Evolutionary conservation across 2,113 vertebrate species (phyloP).

Genomic region (Mastomys natalensis): DNA sequence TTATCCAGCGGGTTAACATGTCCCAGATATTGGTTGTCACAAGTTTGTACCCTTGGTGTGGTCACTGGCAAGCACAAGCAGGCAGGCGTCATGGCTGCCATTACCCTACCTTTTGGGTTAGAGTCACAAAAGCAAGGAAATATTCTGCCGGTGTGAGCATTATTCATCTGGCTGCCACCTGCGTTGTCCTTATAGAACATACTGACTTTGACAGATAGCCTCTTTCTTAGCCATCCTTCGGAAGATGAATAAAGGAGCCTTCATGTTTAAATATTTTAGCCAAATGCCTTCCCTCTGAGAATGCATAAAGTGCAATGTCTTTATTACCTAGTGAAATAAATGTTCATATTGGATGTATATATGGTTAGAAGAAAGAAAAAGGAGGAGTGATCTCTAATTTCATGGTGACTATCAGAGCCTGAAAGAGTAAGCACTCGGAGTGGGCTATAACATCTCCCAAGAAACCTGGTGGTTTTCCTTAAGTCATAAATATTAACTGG

Average conservation of each 20-base stretch:
- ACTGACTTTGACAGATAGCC: constrained; percentile 74
- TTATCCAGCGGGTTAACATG: constrained; percentile 49
- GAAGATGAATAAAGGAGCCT: constrained; percentile 8
- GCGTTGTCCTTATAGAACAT: constrained; percentile 46
- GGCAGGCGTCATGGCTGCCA: not conserved
- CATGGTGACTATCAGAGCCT: not conserved
- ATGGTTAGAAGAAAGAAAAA: not conserved
- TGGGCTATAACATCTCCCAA: not conserved
- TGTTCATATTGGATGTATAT: not conserved
- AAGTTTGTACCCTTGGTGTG: not conserved
- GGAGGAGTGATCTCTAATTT: not conserved
- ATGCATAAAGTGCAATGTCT: constrained; percentile 42
- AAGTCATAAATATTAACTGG: constrained; percentile 52
- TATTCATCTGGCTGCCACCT: constrained; percentile 78
- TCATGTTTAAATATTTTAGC: constrained; percentile 54
- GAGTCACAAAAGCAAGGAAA: not conserved
- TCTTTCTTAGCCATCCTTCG: constrained; percentile 62
- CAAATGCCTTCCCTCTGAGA: constrained; percentile 70
- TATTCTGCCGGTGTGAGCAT: not conserved
- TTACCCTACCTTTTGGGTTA: not conserved
- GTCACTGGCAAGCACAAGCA: not conserved
- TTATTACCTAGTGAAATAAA: constrained; percentile 58
- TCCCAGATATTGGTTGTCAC: constrained; percentile 33
- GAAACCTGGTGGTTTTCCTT: constrained; percentile 11
- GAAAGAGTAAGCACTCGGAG: not conserved